Percentiles rank a stretch among this genome's conserved stretches.
Evolutionary conservation across 1,140 invertebrate species (phyloP).

Genomic region (Oedothorax gibbosus): DNA sequence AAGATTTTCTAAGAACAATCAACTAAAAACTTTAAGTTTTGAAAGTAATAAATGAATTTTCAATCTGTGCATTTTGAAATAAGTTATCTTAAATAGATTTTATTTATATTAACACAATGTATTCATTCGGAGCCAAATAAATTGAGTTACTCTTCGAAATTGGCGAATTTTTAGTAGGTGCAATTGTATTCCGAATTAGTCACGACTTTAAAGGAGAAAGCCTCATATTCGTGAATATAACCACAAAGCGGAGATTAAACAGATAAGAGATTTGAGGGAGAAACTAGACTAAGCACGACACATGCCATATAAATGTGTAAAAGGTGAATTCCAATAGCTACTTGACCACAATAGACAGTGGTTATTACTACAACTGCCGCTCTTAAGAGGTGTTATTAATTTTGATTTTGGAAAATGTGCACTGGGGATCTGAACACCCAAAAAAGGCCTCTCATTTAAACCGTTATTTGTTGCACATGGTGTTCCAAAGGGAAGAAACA

Average conservation of each 20-base stretch:
- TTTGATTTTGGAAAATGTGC: constrained; percentile 1
- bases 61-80: no score
- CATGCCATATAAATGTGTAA: neutral
- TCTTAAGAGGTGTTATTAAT: constrained; percentile 31
- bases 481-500: neutral
- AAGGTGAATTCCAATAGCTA: neutral
- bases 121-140: no score
- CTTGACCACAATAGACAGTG: neutral
- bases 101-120: no score
- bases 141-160: no score
- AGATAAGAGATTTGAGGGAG: constrained; percentile 3
- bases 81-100: no score
- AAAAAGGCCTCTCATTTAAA: neutral
- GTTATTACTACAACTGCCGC: constrained; percentile 7
- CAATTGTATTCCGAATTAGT: neutral
- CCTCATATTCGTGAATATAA: neutral
- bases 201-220: neutral
- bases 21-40: no score
- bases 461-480: neutral
- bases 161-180: neutral
- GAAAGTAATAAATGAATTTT: no score
- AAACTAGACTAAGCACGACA: constrained; percentile 2
- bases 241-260: neutral
- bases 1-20: no score
- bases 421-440: constrained; percentile 1